Evolutionary conservation across 1,140 invertebrate genomes (phyloP), one percentile per base, ranked within the genome.

Genomic region (Drosophila melanica): DNA sequence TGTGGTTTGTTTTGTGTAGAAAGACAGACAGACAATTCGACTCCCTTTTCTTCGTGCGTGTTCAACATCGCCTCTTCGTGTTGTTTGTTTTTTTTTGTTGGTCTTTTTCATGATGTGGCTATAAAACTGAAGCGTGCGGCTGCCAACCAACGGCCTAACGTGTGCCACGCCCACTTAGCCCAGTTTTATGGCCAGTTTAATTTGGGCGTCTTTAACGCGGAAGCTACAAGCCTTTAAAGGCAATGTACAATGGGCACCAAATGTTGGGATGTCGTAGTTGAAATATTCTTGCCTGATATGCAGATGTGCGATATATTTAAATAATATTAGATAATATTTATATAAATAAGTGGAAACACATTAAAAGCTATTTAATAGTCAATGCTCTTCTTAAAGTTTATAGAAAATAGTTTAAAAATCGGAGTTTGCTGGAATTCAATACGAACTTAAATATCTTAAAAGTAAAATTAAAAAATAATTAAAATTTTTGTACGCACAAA

Each of bases 91-190:
- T 51, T 35, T 35, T 14, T 35, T 23, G 0, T 23, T 54, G 9
- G 11, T n/a, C 5, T 54, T 20, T 39, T 37, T 23, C 30, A 39
- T 54, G 30, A 20, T 48, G 8, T 11, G 58, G 41, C 35, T 44
- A 55, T 70, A 64, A 70, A 70, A 64, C 12, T 55, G 50, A 70
- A 64, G 67, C 59, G 51, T 44, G 39, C 27, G 41, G 51, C 35
- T 54, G 35, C 35, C 42, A 18, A 45, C 14, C 7, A 42, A 42
- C 6, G 16, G 14, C n/a, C 51, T 35, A 59, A 42, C 47, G 23
- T n/a, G 37, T 59, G 69, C 47, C 69, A 72, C 69, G 69, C 69
- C 69, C 39, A 66, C 63, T 45, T 58, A 44, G 69, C 45, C 37
- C 54, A 45, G 14, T 54, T 67, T 72, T 59, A 71, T 57, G 68